These are phyloP conservation scores for Trachemys scripta DNA, from an alignment of 2,113 vertebrate genomes.

Conservation along the genomic window DNA sequence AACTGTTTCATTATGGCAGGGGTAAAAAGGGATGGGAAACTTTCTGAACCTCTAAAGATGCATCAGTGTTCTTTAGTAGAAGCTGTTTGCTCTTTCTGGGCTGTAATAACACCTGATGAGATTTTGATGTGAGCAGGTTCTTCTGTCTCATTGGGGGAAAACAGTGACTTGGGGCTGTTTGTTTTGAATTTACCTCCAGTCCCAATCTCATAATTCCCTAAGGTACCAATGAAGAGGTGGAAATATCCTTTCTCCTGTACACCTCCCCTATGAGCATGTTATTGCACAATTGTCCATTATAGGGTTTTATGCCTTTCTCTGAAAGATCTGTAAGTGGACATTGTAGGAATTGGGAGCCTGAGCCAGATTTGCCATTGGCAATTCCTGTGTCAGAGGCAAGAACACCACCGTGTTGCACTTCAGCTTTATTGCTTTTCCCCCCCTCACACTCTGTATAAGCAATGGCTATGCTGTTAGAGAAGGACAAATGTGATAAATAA, in stretches of 20 bases:
- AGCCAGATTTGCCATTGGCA: not conserved
- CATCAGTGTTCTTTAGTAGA: not conserved
- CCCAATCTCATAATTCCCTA: not conserved
- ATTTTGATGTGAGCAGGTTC: not conserved
- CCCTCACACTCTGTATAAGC: not conserved
- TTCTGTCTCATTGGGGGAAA: not conserved
- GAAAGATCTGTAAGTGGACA: not conserved
- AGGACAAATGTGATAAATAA: slow-evolving; percentile 49
- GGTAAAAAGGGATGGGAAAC: not conserved
- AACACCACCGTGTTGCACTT: not conserved
- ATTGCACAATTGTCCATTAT: not conserved
- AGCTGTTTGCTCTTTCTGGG: not conserved
- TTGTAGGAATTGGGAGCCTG: not conserved
- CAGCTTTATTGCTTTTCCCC: slow-evolving; percentile 10
- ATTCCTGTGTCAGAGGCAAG: not conserved
- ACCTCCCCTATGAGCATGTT: not conserved
- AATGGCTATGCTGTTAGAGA: not conserved
- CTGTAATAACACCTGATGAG: not conserved
- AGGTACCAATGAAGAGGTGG: not conserved
- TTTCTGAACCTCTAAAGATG: not conserved
- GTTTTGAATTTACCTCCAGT: not conserved
- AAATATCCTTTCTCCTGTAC: not conserved
- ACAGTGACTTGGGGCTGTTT: not conserved
- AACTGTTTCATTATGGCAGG: not conserved
- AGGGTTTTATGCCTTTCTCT: not conserved